Evolutionary conservation across 2,113 vertebrate species (phyloP).

Genomic region (Myrmecobius fasciatus): DNA sequence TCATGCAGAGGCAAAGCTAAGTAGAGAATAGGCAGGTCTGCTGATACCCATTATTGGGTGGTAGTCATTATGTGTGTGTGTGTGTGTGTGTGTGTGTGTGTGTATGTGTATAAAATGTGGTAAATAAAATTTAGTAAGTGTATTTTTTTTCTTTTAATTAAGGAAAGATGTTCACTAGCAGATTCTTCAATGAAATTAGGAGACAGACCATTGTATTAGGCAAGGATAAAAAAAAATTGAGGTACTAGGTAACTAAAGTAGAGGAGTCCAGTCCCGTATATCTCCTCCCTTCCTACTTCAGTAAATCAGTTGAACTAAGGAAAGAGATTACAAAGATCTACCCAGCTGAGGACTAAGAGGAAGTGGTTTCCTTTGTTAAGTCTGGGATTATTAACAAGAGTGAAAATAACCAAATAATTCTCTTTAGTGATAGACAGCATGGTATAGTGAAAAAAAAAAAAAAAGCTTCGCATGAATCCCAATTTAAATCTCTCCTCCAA

Average conservation of each 20-base stretch:
- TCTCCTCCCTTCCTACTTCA: neutral
- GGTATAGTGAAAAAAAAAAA: neutral
- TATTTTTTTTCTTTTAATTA: neutral
- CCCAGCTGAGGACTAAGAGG: neutral
- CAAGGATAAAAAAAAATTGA: neutral
- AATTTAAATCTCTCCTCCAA: slow-evolving; percentile 10
- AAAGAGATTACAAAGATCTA: neutral
- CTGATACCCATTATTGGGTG: no score
- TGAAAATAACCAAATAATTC: neutral
- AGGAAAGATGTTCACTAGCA: no score
- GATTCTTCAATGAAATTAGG: no score
- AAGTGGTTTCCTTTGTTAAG: neutral
- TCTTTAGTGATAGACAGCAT: neutral
- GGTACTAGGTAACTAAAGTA: neutral
- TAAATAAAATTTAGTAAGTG: neutral
- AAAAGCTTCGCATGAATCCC: neutral
- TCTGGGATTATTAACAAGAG: neutral
- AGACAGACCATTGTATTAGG: no score
- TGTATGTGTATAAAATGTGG: neutral
- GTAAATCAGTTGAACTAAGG: neutral
- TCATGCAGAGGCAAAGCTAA: no score
- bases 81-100: no score
- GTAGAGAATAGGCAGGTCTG: no score
- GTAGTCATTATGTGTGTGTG: no score
- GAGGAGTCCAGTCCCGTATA: neutral